Base-by-base conservation (phyloP, 2,113 vertebrate genomes). In the Pipa parva region DNA sequence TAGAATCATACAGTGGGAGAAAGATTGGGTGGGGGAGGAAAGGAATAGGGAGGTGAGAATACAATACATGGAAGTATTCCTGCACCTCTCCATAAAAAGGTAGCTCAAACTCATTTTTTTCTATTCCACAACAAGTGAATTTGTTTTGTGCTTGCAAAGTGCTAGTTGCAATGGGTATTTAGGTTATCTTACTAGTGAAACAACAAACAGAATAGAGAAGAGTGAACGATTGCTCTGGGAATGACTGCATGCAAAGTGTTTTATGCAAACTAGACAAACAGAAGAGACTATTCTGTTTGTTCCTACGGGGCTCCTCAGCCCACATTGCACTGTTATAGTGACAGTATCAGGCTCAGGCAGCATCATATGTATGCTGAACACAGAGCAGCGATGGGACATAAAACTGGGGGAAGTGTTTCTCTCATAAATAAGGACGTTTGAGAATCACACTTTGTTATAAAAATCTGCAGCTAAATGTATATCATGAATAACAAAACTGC, bases 201-300 rank as follows among this genome's bases (percentile, higher is more conserved):
- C 39, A 42, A 42, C 39, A 42, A 15, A 42, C 39, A 42, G 36
- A 39, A 64, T 55, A 55, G 50, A 64, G 24, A 54, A 50, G 27
- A 21, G 4, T 21, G 7, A 42, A 51, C 31, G 36, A 22, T 18
- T 22, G 51, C 51, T 56, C 17, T 5, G 27, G 33, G 52, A 52
- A 48, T 18, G 28, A 29, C 51, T 31, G 3, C 26, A 65, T 65
- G 63, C 63, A 65, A 65, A 65, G 25, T 65, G 28, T 29, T 46
- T 20, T 65, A 65, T 65, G 63, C 63, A 65, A 65, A 65, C 42
- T 2, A 46, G 10, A 21, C 52, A 57, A 48, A 65, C 37, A 65
- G 36, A 48, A 25, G 33, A 27, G 17, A 54, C 21, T 54, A 27
- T 63, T 63, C 61, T 54, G 50, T 54, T 46, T 28, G 45, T 26